Base-by-base conservation (phyloP, 2,888 invertebrate species). In the Masnerella sp. region DNA sequence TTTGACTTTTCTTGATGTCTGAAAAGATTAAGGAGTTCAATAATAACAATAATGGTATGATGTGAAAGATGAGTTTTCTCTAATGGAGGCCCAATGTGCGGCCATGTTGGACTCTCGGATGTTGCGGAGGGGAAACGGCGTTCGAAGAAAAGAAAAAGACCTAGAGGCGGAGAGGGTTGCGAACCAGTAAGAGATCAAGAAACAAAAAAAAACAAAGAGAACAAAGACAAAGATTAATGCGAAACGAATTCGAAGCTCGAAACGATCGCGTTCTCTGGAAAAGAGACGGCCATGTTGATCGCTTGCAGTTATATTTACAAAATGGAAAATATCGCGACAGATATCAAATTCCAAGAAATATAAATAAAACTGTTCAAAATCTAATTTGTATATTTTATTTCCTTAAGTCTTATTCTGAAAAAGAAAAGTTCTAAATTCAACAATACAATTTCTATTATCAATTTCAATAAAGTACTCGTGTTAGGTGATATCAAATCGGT, bases 191-290 rank as follows among this genome's bases (percentile, higher is more conserved):
- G 81, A 82, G 81, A 78, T 79, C 79, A 76, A 75, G 81, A 81
- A 81, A 81, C 79, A 79, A 77, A n/a, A n/a, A n/a, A n/a, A 81
- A 82, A 79, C 79, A 56, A 78, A 78, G 77, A 79, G 80, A 80
- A 80, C 78, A 81, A 80, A 79, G 81, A 82, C 82, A 79, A 81
- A 81, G 82, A 82, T 82, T 81, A 82, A 82, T 82, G 82, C 79
- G 81, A 81, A 80, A 81, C 79, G 81, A 82, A 82, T 82, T 81
- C 78, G 72, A 76, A 58, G 49, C 42, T 65, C 54, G 49, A 68
- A 49, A 56, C 49, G 61, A 65, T 69, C 49, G 45, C 38, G 51
- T 58, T 61, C 32, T 56, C 36, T 56, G 69, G 73, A 76, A 69
- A 76, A 77, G 56, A 67, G 67, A 62, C 74, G 75, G 79, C 80